Evolutionary conservation across 2,797 vertebrate genomes (phyloP).

Genomic region (Enteromius paludinosus): DNA sequence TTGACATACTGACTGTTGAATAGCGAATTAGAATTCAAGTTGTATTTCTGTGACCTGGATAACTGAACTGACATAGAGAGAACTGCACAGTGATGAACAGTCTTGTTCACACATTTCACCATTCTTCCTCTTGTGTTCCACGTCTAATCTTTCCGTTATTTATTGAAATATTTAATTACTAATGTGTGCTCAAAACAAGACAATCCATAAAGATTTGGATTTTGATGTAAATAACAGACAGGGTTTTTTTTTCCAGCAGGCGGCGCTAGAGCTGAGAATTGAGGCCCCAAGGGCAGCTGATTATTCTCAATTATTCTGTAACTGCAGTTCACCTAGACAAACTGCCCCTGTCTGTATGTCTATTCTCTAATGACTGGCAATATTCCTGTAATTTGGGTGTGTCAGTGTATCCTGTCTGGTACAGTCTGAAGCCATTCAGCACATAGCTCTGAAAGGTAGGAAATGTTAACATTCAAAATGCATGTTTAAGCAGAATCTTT

Average conservation of each 20-base stretch:
- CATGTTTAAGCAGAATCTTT: slow-evolving; percentile 21
- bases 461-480: slow-evolving; percentile 51
- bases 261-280: slow-evolving; percentile 39
- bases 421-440: neutral
- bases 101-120: neutral
- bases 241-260: slow-evolving; percentile 50
- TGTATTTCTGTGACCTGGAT: slow-evolving; percentile 35
- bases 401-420: slow-evolving; percentile 1
- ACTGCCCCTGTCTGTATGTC: slow-evolving; percentile 33
- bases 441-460: neutral
- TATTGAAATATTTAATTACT: neutral
- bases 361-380: slow-evolving; percentile 37
- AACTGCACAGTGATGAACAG: slow-evolving; percentile 3
- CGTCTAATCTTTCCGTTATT: neutral
- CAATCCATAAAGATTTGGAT: neutral
- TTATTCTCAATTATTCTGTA: slow-evolving; percentile 4
- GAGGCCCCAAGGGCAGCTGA: neutral
- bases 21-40: neutral
- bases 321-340: slow-evolving; percentile 14
- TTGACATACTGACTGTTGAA: slow-evolving; percentile 23
- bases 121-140: neutral
- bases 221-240: neutral
- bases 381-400: slow-evolving; percentile 48
- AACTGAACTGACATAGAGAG: neutral
- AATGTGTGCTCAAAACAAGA: neutral